Evolutionary conservation across 2,797 vertebrate genomes (phyloP).

Genomic region (Pseudochirops corinnae): DNA sequence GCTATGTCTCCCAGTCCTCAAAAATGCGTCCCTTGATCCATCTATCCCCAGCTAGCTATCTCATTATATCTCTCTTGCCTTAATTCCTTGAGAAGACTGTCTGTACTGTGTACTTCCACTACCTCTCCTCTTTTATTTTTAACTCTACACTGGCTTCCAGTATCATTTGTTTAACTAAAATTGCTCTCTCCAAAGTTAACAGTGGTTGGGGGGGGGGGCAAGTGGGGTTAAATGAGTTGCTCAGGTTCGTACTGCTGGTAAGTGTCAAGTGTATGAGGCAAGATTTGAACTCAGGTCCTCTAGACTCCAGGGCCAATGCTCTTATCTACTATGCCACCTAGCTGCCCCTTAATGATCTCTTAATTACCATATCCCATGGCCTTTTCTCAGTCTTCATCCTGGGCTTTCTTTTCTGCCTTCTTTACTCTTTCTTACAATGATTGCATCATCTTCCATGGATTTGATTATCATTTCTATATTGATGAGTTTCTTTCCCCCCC

Average conservation of each 20-base stretch:
- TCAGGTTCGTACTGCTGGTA: too few relatives aligned
- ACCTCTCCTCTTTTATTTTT: neutral
- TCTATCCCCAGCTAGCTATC: neutral
- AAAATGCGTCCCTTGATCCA: neutral
- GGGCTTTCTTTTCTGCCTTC: neutral
- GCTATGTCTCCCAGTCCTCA: neutral
- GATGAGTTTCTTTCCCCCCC: neutral
- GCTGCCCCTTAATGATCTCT: neutral
- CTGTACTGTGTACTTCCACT: neutral
- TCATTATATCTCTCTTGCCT: neutral
- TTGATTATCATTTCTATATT: neutral
- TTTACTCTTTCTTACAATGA: neutral
- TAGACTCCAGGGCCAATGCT: too few relatives aligned
- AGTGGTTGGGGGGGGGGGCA: too few relatives aligned
- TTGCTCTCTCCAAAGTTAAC: neutral
- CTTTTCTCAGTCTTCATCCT: neutral
- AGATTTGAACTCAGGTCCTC: too few relatives aligned
- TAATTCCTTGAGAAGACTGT: neutral
- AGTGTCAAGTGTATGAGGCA: too few relatives aligned
- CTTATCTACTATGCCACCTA: too few relatives aligned
- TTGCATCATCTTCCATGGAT: neutral
- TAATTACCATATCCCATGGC: neutral
- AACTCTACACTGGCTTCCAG: neutral
- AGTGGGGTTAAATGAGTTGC: too few relatives aligned
- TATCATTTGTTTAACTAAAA: neutral